phyloP scores from a whole-genome alignment of 35 echinoderm and acorn worm species.

The Ptychodera flava region DNA sequence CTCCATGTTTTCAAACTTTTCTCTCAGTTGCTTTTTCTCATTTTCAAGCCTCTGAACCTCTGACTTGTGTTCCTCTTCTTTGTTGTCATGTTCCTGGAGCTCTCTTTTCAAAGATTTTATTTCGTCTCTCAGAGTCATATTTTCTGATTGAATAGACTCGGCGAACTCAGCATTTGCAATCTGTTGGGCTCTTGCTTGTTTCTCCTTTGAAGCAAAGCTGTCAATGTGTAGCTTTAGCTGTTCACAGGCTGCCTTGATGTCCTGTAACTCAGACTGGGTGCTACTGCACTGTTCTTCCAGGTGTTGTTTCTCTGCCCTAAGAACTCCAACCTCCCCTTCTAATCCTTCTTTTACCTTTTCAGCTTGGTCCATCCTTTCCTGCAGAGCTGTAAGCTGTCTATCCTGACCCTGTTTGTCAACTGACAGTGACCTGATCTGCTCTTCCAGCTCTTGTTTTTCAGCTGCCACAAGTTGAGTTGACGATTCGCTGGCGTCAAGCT shows the following conservation, averaged over 20 bases:
- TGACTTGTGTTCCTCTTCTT: too few species aligned
- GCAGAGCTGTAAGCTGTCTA: not conserved
- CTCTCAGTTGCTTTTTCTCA: not conserved
- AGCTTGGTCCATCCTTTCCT: not conserved
- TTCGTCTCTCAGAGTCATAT: not conserved
- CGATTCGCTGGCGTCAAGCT: constrained; percentile 14
- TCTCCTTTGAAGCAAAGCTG: not conserved
- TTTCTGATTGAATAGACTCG: not conserved
- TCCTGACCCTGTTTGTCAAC: not conserved
- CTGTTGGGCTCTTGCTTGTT: not conserved
- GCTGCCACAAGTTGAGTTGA: constrained; percentile 19
- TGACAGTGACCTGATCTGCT: not conserved
- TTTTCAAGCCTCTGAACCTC: not conserved
- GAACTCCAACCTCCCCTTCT: constrained; percentile 9
- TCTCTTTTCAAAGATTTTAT: constrained; percentile 17
- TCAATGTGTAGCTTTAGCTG: not conserved
- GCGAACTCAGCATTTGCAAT: not conserved
- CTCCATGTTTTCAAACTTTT: not conserved
- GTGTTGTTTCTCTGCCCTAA: not conserved
- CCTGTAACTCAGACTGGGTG: not conserved
- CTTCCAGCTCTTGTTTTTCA: constrained; percentile 15
- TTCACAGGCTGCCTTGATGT: not conserved
- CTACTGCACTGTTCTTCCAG: not conserved
- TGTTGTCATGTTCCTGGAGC: not conserved
- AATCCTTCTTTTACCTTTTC: constrained; percentile 4